phyloP scores from a whole-genome alignment of 92 coral and sea anemone genomes.

The Palythoa grandis region DNA sequence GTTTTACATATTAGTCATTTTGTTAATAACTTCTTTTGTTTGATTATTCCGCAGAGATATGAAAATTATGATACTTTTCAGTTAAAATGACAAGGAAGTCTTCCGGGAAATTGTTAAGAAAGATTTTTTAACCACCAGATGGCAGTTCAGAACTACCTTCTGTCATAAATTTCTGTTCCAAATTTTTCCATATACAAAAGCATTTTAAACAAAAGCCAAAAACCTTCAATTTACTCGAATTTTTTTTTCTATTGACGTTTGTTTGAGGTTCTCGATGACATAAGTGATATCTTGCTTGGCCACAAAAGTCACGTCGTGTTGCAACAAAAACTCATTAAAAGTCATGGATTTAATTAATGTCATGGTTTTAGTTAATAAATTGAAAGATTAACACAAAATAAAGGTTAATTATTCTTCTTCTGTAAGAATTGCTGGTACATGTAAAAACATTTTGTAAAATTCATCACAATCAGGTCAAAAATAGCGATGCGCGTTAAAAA shows the following conservation, averaged over 20 bases:
- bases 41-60: constrained; percentile 1
- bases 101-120: constrained; percentile 5
- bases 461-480: constrained; percentile 1
- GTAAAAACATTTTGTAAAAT: not conserved
- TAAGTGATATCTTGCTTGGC: not conserved
- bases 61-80: not conserved
- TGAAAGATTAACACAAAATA: constrained; percentile 33
- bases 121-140: not conserved
- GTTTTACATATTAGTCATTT: constrained; percentile 6
- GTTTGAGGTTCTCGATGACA: not conserved
- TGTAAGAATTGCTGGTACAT: not conserved
- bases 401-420: not conserved
- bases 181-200: too few relatives aligned
- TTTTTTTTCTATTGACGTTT: not conserved
- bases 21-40: not conserved
- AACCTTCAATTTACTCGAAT: too few relatives aligned
- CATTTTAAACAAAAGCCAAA: too few relatives aligned
- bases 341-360: constrained; percentile 38
- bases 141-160: too few relatives aligned
- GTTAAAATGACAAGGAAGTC: not conserved
- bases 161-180: too few relatives aligned
- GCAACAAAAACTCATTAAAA: constrained; percentile 27
- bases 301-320: too few relatives aligned
- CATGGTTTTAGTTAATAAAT: constrained; percentile 41
- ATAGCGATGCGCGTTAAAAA: not conserved